Base-by-base conservation (phyloP, 1,140 invertebrate genomes). In the Microplitis mediator region DNA sequence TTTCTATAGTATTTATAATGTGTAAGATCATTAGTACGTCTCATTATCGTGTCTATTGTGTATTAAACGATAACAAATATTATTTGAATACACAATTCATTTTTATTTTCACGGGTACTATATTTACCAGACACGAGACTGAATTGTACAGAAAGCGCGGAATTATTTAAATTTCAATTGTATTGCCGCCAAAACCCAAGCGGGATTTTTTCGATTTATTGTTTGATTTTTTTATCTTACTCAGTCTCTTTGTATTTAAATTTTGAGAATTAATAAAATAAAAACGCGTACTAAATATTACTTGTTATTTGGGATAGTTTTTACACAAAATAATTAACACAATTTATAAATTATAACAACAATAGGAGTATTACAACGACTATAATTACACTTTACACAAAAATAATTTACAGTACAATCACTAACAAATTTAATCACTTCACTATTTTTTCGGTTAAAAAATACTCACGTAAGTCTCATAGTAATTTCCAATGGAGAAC, bases 401-500 rank as follows among this genome's bases (percentile, higher is more conserved):
- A 14, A 54, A 14, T n/a, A 54, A 54, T 54, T 16, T 3, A 23
- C 32, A 58, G 9, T 31, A 23, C 16, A 9, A 23, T 23, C 56
- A 58, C 56, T 6, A 23, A 58, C 3, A 58, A 58, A 58, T 23
- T 23, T 23, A 16, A 58, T n/a, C 60, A 35, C 11, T 62, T 62
- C 35, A 35, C 60, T 39, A 35, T 13, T 35, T 32, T 35, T 39
- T 11, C 5, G 11, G 14, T 8, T 31, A 23, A 31, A 52, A 52
- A 34, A 50, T 80, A 86, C 85, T 86, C 75, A 87, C 86, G 72
- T 86, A 86, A 66, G 83, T 81, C 68, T 85, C 85, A 70, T 84
- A 87, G 77, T 77, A 87, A 73, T 82, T 85, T 71, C 79, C 77
- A 76, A 87, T 82, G 65, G 82, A 80, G 75, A 87, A 87, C 74